Base-by-base conservation (phyloP, 1,140 invertebrate genomes). In the Trichogramma pretiosum region DNA sequence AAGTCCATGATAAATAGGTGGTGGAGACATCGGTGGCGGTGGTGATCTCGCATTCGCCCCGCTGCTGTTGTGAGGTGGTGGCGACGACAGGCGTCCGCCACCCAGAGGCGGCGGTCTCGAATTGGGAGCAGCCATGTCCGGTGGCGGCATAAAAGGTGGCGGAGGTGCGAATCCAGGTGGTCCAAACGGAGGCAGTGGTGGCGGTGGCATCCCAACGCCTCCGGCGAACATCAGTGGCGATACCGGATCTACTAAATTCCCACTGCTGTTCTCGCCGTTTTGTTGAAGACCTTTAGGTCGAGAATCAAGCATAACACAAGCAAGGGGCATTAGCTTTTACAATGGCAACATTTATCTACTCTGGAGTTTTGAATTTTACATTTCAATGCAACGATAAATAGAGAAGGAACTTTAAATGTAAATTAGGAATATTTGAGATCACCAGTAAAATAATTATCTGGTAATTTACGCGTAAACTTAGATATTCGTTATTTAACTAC, bases 81-180 rank as follows among this genome's bases (percentile, higher is more conserved):
- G 79, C 4, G 80, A 82, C 5, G 80, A 79, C 60, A 82, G 68
- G 41, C 80, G 68, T 37, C 80, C 68, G 5, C 79, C 80, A 18
- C 73, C 72, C 5, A 82, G 54, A 10, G 80, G 79, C 21, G 80
- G 76, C 14, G 78, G 78, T 38, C 80, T 77, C 77, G 51, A 71
- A 77, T 40, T 44, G 18, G 57, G 59, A 18, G 59, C 33, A 16
- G 46, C 11, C 14, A 28, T 40, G 16, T 55, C 37, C 19, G 55
- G 36, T 22, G 60, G 60, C 26, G 60, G 55, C 11, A 62, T 61
- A 1, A 63, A 64, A 14, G 65, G 68, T 36, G 67, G 55, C 37
- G 61, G 67, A 9, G 60, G 55, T 47, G 62, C 57, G 45, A 67
- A 63, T 21, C 63, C 62, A 10, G 67, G 59, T 4, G 66, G 68